These are phyloP conservation scores for Hyla sarda DNA, from an alignment of 2,113 vertebrate genomes.

Conservation along the genomic window DNA sequence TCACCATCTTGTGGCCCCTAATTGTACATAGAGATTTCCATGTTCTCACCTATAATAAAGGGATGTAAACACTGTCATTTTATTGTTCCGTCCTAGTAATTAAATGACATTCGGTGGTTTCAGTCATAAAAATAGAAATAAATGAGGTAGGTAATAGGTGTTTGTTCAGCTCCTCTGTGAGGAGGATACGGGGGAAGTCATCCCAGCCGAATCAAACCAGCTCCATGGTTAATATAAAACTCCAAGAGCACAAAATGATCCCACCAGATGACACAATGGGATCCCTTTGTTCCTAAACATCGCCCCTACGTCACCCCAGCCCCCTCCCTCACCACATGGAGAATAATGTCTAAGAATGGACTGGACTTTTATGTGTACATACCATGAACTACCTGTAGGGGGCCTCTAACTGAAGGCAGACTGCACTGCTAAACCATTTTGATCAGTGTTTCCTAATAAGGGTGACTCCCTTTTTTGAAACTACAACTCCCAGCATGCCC, in stretches of 20 bases:
- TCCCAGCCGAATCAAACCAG: not conserved
- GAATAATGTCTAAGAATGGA: not conserved
- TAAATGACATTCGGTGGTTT: slow-evolving; percentile 25
- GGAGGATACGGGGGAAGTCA: not conserved
- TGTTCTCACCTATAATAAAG: not conserved
- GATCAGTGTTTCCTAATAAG: not conserved
- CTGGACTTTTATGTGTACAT: not conserved
- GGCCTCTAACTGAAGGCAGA: not conserved
- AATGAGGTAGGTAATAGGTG: not conserved
- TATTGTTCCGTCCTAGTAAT: not conserved
- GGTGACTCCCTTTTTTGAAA: too few relatives aligned
- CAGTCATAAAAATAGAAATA: not conserved
- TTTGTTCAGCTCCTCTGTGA: not conserved
- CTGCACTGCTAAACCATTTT: not conserved
- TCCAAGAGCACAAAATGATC: slow-evolving; percentile 14
- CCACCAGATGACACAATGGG: slow-evolving; percentile 1
- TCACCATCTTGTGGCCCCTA: not conserved
- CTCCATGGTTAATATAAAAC: slow-evolving; percentile 14
- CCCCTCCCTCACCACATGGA: not conserved
- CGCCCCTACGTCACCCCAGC: not conserved
- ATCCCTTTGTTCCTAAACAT: slow-evolving; percentile 43
- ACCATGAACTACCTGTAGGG: not conserved
- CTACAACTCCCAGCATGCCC: too few relatives aligned
- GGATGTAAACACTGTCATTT: not conserved
- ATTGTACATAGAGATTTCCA: not conserved